Evolutionary conservation across 2,888 invertebrate genomes (phyloP).

Genomic region (Hypomecis punctinalis): DNA sequence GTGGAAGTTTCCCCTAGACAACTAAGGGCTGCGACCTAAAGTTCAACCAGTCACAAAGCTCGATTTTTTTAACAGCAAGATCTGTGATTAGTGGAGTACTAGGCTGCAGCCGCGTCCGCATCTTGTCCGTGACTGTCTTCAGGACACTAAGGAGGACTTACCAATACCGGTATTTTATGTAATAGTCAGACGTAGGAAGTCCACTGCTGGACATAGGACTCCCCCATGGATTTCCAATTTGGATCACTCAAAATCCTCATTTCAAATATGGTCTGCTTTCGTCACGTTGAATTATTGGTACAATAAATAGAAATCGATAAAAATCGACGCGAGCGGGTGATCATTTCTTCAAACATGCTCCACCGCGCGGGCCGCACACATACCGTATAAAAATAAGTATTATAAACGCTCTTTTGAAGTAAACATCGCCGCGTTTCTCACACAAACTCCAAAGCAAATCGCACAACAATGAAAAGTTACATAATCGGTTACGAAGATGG

Average conservation of each 20-base stretch:
- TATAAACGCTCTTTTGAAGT: conserved; percentile 7
- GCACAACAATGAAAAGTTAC: conserved; percentile 12
- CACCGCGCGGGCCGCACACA: conserved; percentile 4
- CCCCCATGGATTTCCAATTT: too few species aligned
- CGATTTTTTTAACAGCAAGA: too few species aligned
- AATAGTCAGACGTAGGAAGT: too few species aligned
- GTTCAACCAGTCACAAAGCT: too few species aligned
- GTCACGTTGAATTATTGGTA: conserved; percentile 1
- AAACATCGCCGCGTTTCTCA: conserved; percentile 11
- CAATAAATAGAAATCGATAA: conserved; percentile 2
- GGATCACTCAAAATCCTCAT: background rate
- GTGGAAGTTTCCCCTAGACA: background rate
- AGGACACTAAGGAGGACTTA: too few species aligned
- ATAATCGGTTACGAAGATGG: conserved; percentile 18
- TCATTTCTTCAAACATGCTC: conserved; percentile 14
- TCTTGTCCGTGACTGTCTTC: too few species aligned
- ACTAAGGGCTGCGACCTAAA: too few species aligned
- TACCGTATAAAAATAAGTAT: conserved; percentile 3
- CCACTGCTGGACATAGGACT: too few species aligned
- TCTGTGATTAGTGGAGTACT: too few species aligned
- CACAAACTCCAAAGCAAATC: conserved; percentile 8
- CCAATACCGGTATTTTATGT: too few species aligned
- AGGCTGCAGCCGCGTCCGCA: too few species aligned
- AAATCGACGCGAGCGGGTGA: conserved; percentile 1
- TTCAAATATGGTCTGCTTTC: conserved; percentile 1